A percentile compares a stretch with the other conserved stretches of the same genome.
phyloP scores from a whole-genome alignment of 2,113 vertebrate genomes.

The Rhodinocichla rosea region DNA sequence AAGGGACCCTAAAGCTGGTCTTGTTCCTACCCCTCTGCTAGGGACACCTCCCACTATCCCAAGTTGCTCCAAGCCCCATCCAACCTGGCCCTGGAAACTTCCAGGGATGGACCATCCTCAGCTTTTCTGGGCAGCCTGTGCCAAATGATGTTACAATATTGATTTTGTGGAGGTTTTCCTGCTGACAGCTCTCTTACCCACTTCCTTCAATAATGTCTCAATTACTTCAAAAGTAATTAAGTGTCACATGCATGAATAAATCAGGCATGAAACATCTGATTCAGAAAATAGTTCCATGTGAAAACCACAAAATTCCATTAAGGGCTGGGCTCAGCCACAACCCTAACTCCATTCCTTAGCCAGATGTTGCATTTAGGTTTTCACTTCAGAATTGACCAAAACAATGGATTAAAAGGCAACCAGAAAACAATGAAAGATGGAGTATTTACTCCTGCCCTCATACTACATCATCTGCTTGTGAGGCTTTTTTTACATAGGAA shows the following conservation, averaged over 20 bases:
- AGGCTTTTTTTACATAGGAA: not conserved
- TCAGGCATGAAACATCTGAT: not conserved
- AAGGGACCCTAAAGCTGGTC: not conserved
- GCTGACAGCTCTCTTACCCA: not conserved
- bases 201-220: not conserved
- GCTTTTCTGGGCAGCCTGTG: not conserved
- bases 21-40: not conserved
- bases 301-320: not conserved
- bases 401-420: not conserved
- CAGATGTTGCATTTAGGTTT: not conserved
- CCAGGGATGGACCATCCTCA: not conserved
- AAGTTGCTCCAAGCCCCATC: not conserved
- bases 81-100: not conserved
- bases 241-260: not conserved
- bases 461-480: not conserved
- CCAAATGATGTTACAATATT: not conserved
- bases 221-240: constrained; percentile 37
- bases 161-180: not conserved
- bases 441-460: not conserved
- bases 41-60: not conserved
- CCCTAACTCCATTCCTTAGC: not conserved
- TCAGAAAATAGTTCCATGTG: not conserved
- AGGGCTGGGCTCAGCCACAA: not conserved
- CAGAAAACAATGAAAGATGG: not conserved
- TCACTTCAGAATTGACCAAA: not conserved